phyloP scores from a whole-genome alignment of 2,113 vertebrate genomes.

The Eubucco bourcierii region DNA sequence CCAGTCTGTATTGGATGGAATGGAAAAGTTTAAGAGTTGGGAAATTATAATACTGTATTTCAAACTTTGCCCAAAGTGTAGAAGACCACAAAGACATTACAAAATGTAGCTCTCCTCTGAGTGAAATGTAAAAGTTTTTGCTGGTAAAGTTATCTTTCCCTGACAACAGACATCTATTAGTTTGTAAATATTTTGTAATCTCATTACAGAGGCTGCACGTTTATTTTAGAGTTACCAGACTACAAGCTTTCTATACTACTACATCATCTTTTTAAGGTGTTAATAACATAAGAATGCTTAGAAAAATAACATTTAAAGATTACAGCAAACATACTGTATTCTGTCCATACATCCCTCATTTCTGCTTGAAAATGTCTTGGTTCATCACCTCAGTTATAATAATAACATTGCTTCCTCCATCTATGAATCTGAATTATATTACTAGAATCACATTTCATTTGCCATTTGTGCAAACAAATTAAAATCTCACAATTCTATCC shows the following conservation, averaged over 20 bases:
- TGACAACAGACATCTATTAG: not conserved
- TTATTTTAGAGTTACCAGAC: not conserved
- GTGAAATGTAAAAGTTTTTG: not conserved
- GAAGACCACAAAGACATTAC: not conserved
- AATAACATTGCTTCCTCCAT: not conserved
- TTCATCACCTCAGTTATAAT: conserved; percentile 17
- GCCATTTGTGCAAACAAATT: not conserved
- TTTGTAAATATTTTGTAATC: not conserved
- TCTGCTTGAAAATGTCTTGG: conserved; percentile 6
- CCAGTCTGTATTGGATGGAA: not conserved
- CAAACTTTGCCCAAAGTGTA: too few relatives aligned
- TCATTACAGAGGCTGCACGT: not conserved
- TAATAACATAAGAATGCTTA: not conserved
- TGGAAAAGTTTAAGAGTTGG: not conserved
- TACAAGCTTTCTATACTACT: not conserved
- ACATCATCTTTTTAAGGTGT: not conserved
- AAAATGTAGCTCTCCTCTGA: not conserved
- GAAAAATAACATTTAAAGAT: conserved; percentile 15
- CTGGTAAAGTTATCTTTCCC: not conserved
- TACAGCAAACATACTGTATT: not conserved
- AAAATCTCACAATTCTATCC: not conserved
- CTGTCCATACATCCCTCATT: not conserved
- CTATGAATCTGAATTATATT: conserved; percentile 14
- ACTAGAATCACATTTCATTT: conserved; percentile 28
- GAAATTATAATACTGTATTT: not conserved